A percentile compares a stretch with the other conserved stretches of the same genome.
Conservation (phyloP, 2,888 invertebrate species). For the Coelopa pilipes region DNA sequence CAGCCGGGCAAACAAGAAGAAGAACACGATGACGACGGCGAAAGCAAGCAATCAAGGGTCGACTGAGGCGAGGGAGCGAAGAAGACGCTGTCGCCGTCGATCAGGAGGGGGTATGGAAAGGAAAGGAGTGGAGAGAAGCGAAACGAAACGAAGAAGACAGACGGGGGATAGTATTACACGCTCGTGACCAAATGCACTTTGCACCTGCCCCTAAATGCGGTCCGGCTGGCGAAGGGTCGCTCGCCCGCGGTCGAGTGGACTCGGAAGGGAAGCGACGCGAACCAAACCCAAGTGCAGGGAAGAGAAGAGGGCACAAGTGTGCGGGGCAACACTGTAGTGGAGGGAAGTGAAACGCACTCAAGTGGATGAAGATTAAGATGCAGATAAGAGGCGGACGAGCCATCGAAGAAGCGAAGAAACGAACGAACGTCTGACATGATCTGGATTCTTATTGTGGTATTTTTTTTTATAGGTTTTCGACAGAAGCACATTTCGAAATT, state of each 20-base stretch:
- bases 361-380: conserved; percentile 34
- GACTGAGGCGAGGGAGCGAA: neutral
- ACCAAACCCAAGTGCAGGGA: no score
- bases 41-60: neutral
- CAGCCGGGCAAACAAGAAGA: neutral
- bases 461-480: conserved; percentile 1
- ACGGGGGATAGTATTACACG: conserved; percentile 22
- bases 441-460: conserved; percentile 20
- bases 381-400: conserved; percentile 21
- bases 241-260: neutral
- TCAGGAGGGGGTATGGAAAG: neutral
- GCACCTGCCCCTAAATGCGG: conserved; percentile 37
- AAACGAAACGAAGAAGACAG: neutral
- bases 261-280: neutral
- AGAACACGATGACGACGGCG: neutral
- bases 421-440: conserved; percentile 17
- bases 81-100: no score
- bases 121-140: neutral
- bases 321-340: neutral
- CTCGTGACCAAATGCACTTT: conserved; percentile 36
- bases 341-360: conserved; percentile 22
- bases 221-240: neutral
- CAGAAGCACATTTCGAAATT: conserved; percentile 16
- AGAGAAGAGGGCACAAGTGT: neutral
- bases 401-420: neutral